These are phyloP conservation scores for Philereme transversata DNA, from an alignment of 2,888 invertebrate genomes.

Conservation along the genomic window DNA sequence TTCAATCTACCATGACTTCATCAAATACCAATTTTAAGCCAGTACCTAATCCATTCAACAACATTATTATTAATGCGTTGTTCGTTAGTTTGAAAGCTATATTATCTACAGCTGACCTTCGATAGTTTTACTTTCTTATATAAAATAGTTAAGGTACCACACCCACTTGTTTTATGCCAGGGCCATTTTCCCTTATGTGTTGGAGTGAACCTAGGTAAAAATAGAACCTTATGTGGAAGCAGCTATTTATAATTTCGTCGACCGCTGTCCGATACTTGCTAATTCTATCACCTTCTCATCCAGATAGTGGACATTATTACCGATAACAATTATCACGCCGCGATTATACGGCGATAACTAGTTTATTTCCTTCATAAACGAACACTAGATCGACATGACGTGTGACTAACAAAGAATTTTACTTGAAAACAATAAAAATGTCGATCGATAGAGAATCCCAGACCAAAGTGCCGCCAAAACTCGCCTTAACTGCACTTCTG, in stretches of 20 bases:
- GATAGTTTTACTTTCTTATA: too few relatives aligned
- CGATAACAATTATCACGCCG: constrained; percentile 74
- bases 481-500: constrained; percentile 49
- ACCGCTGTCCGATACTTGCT: constrained; percentile 4
- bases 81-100: too few relatives aligned
- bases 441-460: constrained; percentile 18
- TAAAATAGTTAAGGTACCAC: too few relatives aligned
- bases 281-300: constrained; percentile 31
- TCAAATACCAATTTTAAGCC: too few relatives aligned
- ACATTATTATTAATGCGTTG: too few relatives aligned
- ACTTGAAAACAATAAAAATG: constrained; percentile 34
- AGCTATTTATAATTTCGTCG: not conserved
- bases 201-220: too few relatives aligned
- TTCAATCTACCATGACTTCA: too few relatives aligned
- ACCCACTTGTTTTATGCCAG: too few relatives aligned
- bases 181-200: too few relatives aligned
- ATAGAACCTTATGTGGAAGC: too few relatives aligned
- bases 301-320: constrained; percentile 53
- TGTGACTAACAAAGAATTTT: constrained; percentile 40
- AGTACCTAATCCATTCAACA: too few relatives aligned
- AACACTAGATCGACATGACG: constrained; percentile 54
- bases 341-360: constrained; percentile 61
- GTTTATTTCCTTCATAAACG: constrained; percentile 57
- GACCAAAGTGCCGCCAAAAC: constrained; percentile 44
- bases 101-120: too few relatives aligned